Conservation (phyloP, 2,113 vertebrate species). For the Lepus timidus region DNA sequence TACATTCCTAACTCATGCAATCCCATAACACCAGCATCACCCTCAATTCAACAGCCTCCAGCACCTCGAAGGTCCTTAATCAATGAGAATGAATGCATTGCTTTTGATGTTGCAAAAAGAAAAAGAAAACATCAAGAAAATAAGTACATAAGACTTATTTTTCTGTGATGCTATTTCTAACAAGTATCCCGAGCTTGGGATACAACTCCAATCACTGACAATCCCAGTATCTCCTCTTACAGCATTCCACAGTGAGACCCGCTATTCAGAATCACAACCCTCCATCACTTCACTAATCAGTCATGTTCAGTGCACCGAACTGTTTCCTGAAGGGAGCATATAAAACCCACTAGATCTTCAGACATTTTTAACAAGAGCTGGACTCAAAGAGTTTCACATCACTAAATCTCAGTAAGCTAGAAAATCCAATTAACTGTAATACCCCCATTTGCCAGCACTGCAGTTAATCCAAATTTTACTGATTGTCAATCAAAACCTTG, state of each 20-base stretch:
- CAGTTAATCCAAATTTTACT: constrained; percentile 70
- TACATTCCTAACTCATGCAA: neutral
- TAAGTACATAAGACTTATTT: neutral
- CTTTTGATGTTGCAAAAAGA: constrained; percentile 46
- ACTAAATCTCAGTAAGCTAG: constrained; percentile 72
- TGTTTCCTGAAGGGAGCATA: constrained; percentile 2
- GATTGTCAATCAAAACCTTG: constrained; percentile 65
- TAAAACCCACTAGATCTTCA: constrained; percentile 56
- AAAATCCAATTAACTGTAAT: constrained; percentile 73
- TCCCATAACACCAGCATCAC: neutral
- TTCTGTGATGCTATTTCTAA: constrained; percentile 38
- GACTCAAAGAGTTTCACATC: constrained; percentile 64
- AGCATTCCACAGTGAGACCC: neutral
- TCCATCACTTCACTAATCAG: constrained; percentile 54
- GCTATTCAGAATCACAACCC: constrained; percentile 14
- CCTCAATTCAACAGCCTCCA: neutral
- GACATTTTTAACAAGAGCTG: constrained; percentile 59
- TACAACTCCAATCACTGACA: constrained; percentile 28
- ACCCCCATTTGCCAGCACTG: constrained; percentile 27
- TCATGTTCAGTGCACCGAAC: neutral
- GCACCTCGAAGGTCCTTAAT: constrained; percentile 1
- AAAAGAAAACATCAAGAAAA: constrained; percentile 36
- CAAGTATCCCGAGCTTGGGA: neutral
- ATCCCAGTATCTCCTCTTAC: constrained; percentile 28
- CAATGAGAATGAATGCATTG: neutral